Base-by-base conservation (phyloP, 2,113 vertebrate genomes). In the Poeciliopsis occidentalis region DNA sequence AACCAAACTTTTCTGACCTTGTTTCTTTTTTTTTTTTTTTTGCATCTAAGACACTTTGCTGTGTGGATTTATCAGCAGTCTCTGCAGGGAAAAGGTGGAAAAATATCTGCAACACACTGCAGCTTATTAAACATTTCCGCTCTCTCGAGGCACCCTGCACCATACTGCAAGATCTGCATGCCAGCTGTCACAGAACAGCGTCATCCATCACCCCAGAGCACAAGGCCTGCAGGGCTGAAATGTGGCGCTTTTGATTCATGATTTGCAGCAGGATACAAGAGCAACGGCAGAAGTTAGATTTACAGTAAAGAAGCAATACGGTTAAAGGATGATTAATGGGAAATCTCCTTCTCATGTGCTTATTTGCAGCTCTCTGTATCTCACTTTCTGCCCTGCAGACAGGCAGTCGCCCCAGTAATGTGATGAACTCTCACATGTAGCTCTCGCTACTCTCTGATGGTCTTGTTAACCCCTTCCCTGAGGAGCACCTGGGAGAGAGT, bases 391-490 rank as follows among this genome's bases (percentile, higher is more conserved):
- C 81, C 71, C 82, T 78, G 85, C 87, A 89, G 88, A 88, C 86
- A 29, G 78, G 73, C 82, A 91, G 85, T 84, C 88, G 88, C 92
- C 90, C 77, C 64, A 17, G 73, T 90, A 92, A 94, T 91, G 86
- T 87, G 85, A 92, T 93, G 84, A 90, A 91, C 85, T 80, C 88
- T 88, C 82, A 82, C 76, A 85, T 84, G 89, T 62, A 87, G 83
- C 85, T 70, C 80, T 83, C 75, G 8, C 83, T 81, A 76, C 79
- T 89, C 91, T 89, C 91, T 78, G 68, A 85, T 83, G 87, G 91
- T 72, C 86, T 91, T 89, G 84, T 91, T 93, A 93, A 85, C 80
- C 84, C 76, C 64, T 76, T 83, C 88, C 88, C 75, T 30, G 67
- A 86, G 82, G 84, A 89, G 73, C 64, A 86, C 63, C 73, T 69